Evolutionary conservation across 1,140 invertebrate species (phyloP).

Genomic region (Heterodera schachtii): DNA sequence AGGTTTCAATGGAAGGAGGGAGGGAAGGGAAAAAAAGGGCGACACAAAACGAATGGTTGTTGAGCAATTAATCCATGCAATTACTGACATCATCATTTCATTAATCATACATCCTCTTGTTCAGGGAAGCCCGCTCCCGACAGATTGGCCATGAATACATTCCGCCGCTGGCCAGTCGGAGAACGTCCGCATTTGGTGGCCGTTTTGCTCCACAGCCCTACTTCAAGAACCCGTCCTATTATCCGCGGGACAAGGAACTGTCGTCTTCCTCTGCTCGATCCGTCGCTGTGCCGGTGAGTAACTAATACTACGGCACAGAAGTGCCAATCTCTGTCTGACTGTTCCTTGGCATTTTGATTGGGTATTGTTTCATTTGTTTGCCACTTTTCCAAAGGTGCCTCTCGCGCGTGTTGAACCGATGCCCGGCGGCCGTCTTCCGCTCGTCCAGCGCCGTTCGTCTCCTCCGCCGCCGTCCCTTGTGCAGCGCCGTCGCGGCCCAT

Average conservation of each 20-base stretch:
- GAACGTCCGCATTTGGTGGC: neutral
- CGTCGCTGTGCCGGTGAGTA: neutral
- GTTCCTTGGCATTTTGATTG: too few species aligned
- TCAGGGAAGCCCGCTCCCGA: slow-evolving; percentile 16
- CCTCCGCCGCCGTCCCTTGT: slow-evolving; percentile 14
- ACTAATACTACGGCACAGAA: neutral
- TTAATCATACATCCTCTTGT: neutral
- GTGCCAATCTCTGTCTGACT: neutral
- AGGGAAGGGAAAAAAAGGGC: too few species aligned
- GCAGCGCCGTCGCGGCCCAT: neutral
- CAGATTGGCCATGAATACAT: slow-evolving; percentile 1
- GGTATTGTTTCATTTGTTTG: neutral
- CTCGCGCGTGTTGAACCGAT: slow-evolving; percentile 16
- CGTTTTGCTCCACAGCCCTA: slow-evolving; percentile 14
- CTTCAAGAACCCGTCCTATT: slow-evolving; percentile 30
- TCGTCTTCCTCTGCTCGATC: neutral
- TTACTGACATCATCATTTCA: neutral
- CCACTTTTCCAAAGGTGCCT: neutral
- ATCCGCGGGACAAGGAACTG: slow-evolving; percentile 9
- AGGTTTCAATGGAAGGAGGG: neutral
- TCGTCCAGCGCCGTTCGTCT: slow-evolving; percentile 19
- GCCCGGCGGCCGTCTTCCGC: slow-evolving; percentile 25
- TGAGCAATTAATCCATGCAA: neutral
- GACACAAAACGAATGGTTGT: too few species aligned
- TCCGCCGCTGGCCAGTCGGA: neutral